Evolutionary conservation across 2,113 vertebrate genomes (phyloP).

Genomic region (Formicarius rufipectus): DNA sequence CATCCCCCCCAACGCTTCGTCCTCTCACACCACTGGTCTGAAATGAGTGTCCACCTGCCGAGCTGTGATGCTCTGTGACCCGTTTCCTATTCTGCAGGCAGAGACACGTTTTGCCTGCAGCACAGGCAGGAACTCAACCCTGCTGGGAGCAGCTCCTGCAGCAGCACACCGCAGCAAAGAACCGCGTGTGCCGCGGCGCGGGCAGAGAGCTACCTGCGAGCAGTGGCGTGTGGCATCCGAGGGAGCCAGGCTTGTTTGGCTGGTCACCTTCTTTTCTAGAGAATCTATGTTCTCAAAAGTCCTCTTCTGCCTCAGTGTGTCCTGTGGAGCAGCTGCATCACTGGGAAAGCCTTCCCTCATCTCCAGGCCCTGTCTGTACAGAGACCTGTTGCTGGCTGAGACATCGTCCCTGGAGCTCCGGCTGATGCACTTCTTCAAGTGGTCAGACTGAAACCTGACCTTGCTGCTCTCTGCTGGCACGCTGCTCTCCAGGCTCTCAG

Average conservation of each 20-base stretch:
- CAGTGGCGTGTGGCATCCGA: slow-evolving; percentile 69
- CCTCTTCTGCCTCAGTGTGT: slow-evolving; percentile 84
- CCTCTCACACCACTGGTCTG: neutral
- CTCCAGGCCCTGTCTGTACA: slow-evolving; percentile 67
- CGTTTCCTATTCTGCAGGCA: neutral
- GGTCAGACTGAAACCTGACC: slow-evolving; percentile 80
- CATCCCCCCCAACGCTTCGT: neutral
- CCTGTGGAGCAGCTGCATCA: slow-evolving; percentile 46
- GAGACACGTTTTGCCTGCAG: rapidly evolving
- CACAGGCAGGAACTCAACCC: neutral
- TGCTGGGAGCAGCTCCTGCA: neutral
- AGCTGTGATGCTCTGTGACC: neutral
- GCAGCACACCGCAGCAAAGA: neutral
- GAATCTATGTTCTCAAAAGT: slow-evolving; percentile 90
- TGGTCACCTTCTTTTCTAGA: slow-evolving; percentile 83
- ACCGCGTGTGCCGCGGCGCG: rapidly evolving
- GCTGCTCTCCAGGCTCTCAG: slow-evolving; percentile 70
- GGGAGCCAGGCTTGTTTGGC: slow-evolving; percentile 78
- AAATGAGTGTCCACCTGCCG: neutral
- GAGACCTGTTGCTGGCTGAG: slow-evolving; percentile 67
- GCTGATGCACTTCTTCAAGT: slow-evolving; percentile 73
- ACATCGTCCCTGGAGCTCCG: slow-evolving; percentile 78
- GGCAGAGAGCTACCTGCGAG: slow-evolving; percentile 76
- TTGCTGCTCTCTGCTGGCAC: slow-evolving; percentile 62
- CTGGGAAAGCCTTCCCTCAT: slow-evolving; percentile 29